Evolutionary conservation across 2,113 vertebrate species (phyloP), one percentile per base, ranked within the genome.

Genomic region (Meriones unguiculatus): DNA sequence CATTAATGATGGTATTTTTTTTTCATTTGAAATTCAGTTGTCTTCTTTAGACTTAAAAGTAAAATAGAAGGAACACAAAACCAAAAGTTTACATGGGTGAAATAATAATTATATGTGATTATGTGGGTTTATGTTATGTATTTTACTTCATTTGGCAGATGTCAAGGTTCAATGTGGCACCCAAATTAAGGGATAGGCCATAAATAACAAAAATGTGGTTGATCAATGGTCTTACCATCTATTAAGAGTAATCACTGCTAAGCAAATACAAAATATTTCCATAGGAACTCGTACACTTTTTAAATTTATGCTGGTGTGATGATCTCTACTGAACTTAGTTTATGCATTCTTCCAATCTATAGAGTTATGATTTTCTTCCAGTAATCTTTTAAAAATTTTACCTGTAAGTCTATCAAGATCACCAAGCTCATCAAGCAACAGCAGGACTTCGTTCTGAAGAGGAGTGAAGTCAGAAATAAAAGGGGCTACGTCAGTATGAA

Each of bases 391-490:
- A 72, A 86, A 20, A 35, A 11, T 77, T 87, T 0, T 98, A 99
- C 99, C 98, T 98, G 98, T 97, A 38, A 52, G 2, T 30, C 73
- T 22, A 88, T 98, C 96, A 54, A 25, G 6, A 87, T 92, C 30
- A 2, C 54, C 8, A 92, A 99, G 78, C 80, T 0, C 0, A 15
- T 70, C 75, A 87, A 99, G 0, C 65, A 62, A 14, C 82, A 96
- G 4, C 84, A 99, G n/a, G 35, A 98, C 57, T 8, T 0, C 1
- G 2, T 99, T 99, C 90, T 99, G 98, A 89, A 91, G 22, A 38
- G 72, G 1, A 46, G 95, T 98, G 89, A 99, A 98, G 87, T 97
- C 96, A 18, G 1, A 67, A 69, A 99, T 98, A 72, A 18, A 67
- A 11, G 98, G 97, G 41, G 22, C 32, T n/a, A 28, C 72, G 81